These are phyloP conservation scores for Percopsis transmontana DNA, from an alignment of 2,113 vertebrate genomes.

Conservation along the genomic window DNA sequence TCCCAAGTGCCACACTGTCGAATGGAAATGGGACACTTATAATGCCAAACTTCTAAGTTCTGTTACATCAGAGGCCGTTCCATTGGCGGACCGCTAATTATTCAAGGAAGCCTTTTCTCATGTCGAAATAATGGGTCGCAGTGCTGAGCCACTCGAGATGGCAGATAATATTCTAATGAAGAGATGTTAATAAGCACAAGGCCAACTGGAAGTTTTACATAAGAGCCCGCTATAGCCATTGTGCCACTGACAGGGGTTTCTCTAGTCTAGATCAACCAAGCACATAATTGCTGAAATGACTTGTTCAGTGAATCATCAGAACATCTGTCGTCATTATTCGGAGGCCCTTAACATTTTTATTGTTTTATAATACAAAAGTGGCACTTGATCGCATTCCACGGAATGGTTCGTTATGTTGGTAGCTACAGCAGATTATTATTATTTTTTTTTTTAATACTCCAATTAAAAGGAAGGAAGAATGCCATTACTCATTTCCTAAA, in stretches of 20 bases:
- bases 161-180: conserved; percentile 74
- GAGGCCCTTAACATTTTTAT: conserved; percentile 35
- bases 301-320: conserved; percentile 61
- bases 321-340: conserved; percentile 44
- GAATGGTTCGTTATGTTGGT: not conserved
- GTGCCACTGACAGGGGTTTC: conserved; percentile 48
- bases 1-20: conserved; percentile 65
- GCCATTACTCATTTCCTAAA: not conserved
- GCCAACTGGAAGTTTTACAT: conserved; percentile 63
- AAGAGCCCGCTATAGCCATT: conserved; percentile 58
- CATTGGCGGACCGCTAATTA: conserved; percentile 71
- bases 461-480: not conserved
- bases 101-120: conserved; percentile 76
- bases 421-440: not conserved
- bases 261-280: conserved; percentile 47
- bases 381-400: not conserved
- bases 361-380: conserved; percentile 29
- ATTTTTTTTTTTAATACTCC: not conserved
- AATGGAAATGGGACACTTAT: conserved; percentile 79
- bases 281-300: conserved; percentile 59
- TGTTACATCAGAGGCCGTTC: conserved; percentile 75
- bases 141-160: conserved; percentile 38
- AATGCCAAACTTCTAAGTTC: conserved; percentile 78
- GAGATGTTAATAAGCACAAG: conserved; percentile 63
- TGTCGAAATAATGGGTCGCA: conserved; percentile 65